Conservation (phyloP, 2,888 invertebrate genomes). For the Tethea ocularis region DNA sequence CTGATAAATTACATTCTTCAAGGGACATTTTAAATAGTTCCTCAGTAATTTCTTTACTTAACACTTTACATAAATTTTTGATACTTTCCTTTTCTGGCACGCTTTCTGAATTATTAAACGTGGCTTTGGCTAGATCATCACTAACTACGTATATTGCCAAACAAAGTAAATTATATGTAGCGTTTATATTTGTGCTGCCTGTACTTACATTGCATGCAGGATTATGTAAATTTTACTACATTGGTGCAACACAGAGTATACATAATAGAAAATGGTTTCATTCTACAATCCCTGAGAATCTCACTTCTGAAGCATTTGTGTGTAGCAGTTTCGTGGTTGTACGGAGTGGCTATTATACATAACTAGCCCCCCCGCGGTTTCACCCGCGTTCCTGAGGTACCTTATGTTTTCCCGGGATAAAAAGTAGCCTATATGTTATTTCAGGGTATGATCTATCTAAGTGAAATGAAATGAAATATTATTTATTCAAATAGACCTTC, state of each 20-base stretch:
- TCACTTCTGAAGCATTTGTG: background rate
- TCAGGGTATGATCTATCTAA: too few relatives aligned
- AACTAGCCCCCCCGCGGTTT: too few relatives aligned
- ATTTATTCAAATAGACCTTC: too few relatives aligned
- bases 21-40: background rate
- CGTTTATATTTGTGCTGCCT: background rate
- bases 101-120: constrained; percentile 5
- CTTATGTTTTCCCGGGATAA: too few relatives aligned
- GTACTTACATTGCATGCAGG: background rate
- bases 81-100: constrained; percentile 3
- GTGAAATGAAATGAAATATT: too few relatives aligned
- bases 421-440: too few relatives aligned
- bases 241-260: background rate
- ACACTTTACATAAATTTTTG: background rate
- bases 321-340: background rate
- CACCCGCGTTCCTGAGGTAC: too few relatives aligned
- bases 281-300: too few relatives aligned
- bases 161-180: background rate
- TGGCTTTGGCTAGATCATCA: background rate
- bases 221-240: too few relatives aligned
- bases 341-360: too few relatives aligned
- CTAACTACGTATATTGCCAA: background rate
- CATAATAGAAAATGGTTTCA: too few relatives aligned
- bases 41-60: background rate
- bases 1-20: background rate